These are phyloP conservation scores for Cottus gobio DNA, from an alignment of 2,113 vertebrate genomes.

Conservation along the genomic window DNA sequence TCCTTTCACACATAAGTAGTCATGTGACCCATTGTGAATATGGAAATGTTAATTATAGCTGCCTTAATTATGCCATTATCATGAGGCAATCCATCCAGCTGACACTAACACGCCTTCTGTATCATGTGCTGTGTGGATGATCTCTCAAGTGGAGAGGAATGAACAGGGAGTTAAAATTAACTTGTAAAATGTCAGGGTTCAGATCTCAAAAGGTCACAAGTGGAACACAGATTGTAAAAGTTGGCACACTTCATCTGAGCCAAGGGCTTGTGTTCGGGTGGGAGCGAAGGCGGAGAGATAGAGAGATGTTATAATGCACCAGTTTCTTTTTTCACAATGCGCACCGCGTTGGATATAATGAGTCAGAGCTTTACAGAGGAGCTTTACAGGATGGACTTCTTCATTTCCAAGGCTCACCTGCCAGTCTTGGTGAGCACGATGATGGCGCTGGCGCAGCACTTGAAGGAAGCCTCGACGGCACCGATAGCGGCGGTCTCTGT, in stretches of 20 bases:
- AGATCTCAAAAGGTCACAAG: conserved; percentile 79
- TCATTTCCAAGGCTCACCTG: conserved; percentile 86
- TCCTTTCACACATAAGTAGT: not conserved
- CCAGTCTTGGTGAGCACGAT: conserved; percentile 97
- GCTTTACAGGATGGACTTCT: not conserved
- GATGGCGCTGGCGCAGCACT: conserved; percentile 97
- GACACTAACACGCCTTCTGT: conserved; percentile 36
- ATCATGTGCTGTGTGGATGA: conserved; percentile 47
- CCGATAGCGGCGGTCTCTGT: conserved; percentile 94
- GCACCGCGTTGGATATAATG: conserved; percentile 10
- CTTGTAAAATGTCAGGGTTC: conserved; percentile 84
- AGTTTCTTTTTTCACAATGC: conserved; percentile 35
- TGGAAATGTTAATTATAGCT: conserved; percentile 7
- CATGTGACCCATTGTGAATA: not conserved
- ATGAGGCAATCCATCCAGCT: conserved; percentile 34
- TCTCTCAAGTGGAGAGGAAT: conserved; percentile 45
- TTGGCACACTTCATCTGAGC: conserved; percentile 52
- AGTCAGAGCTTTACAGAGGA: conserved; percentile 30
- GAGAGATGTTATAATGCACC: conserved; percentile 30
- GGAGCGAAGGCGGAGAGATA: conserved; percentile 15
- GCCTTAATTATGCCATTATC: conserved; percentile 10
- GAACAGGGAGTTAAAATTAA: conserved; percentile 83
- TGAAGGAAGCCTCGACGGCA: conserved; percentile 97
- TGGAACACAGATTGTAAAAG: conserved; percentile 54
- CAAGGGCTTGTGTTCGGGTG: conserved; percentile 12